Conservation (phyloP, 2,888 invertebrate species). For the Drosophila lacicola region DNA sequence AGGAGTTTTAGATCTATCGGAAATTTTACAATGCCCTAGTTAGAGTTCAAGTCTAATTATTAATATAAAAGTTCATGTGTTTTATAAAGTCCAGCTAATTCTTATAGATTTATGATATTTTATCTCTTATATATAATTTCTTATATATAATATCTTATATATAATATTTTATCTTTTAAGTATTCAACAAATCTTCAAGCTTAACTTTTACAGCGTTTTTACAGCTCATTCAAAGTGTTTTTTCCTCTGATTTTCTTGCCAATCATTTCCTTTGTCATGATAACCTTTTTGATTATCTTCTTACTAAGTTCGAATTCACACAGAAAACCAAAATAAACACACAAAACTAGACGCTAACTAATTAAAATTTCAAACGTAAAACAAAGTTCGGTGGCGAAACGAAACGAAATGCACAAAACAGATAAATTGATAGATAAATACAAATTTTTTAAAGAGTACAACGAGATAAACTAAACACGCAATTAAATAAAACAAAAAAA, state of each 20-base stretch:
- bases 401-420: constrained; percentile 44
- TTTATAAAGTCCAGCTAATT: no score
- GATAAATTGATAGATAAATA: constrained; percentile 27
- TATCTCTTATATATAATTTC: no score
- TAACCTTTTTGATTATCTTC: background rate
- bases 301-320: constrained; percentile 6
- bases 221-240: constrained; percentile 46
- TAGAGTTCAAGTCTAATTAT: no score
- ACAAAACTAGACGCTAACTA: constrained; percentile 27
- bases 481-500: constrained; percentile 50
- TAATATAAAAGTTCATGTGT: no score
- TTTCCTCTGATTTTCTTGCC: constrained; percentile 4
- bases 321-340: constrained; percentile 34
- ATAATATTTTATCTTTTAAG: no score
- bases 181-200: background rate
- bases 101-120: no score
- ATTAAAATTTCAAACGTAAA: constrained; percentile 21
- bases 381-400: constrained; percentile 11
- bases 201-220: background rate
- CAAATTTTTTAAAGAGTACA: constrained; percentile 41
- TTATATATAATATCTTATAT: no score
- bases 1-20: background rate
- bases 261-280: constrained; percentile 15
- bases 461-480: constrained; percentile 58
- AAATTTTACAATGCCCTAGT: no score